Evolutionary conservation across 2,888 invertebrate genomes (phyloP).

Genomic region (Resseliella maxima): DNA sequence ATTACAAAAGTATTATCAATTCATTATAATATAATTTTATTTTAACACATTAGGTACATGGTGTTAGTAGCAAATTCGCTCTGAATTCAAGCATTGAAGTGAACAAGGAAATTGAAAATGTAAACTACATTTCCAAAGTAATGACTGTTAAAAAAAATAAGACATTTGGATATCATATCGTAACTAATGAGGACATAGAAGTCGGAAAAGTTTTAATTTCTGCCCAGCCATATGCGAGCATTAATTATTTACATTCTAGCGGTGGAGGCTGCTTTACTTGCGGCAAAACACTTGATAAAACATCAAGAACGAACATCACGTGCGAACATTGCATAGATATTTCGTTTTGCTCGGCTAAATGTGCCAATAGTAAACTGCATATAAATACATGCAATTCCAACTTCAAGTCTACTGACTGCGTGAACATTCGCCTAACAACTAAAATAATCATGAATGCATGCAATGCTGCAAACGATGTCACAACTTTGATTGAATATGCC

Average conservation of each 20-base stretch:
- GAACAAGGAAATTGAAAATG: not conserved
- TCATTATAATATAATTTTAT: too few species aligned
- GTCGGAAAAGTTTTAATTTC: not conserved
- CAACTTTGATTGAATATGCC: not conserved
- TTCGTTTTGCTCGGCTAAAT: not conserved
- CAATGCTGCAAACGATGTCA: not conserved
- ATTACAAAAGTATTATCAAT: too few species aligned
- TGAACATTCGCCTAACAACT: not conserved
- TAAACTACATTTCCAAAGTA: not conserved
- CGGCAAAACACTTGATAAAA: not conserved
- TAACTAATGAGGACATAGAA: not conserved
- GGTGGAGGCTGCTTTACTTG: not conserved
- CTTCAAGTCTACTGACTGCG: not conserved
- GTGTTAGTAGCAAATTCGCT: not conserved
- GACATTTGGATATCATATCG: not conserved
- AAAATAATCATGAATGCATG: not conserved
- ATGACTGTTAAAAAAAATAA: not conserved
- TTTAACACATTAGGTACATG: too few species aligned
- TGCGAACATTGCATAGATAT: not conserved
- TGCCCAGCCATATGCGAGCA: not conserved
- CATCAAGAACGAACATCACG: not conserved
- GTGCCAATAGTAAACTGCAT: not conserved
- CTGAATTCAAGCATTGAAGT: not conserved
- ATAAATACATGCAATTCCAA: not conserved
- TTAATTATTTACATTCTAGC: not conserved